A percentile compares a stretch with the other conserved stretches of the same genome.
Evolutionary conservation across 2,797 vertebrate genomes (phyloP).

Genomic region (Epinephelus malabaricus): DNA sequence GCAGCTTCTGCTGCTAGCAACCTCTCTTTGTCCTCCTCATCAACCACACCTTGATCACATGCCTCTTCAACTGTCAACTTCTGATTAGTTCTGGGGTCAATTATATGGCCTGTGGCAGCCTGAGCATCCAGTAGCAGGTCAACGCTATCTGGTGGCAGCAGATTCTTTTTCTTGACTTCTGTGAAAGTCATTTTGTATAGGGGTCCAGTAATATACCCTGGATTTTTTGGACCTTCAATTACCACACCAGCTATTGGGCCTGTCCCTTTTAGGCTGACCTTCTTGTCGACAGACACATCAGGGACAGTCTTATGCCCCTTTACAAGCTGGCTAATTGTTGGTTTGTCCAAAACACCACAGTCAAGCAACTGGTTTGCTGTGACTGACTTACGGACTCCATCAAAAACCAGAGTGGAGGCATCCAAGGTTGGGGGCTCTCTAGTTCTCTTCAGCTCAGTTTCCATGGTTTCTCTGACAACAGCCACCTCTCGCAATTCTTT

Average conservation of each 20-base stretch:
- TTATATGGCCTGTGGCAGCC: constrained; percentile 93
- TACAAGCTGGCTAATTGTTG: constrained; percentile 85
- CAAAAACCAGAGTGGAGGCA: constrained; percentile 89
- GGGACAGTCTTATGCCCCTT: constrained; percentile 88
- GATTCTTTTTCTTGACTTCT: constrained; percentile 90
- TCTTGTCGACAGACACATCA: constrained; percentile 91
- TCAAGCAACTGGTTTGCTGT: constrained; percentile 92
- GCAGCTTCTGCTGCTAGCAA: constrained; percentile 78
- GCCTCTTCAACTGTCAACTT: constrained; percentile 81
- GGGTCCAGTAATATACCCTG: constrained; percentile 73
- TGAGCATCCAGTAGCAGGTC: constrained; percentile 89
- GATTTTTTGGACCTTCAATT: constrained; percentile 75
- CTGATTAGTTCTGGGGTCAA: constrained; percentile 91
- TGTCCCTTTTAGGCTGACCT: constrained; percentile 87
- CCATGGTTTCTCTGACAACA: constrained; percentile 80
- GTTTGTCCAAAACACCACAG: constrained; percentile 81
- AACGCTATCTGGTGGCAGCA: constrained; percentile 86
- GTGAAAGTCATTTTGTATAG: constrained; percentile 88
- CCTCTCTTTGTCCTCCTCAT: constrained; percentile 80
- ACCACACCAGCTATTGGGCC: constrained; percentile 88
- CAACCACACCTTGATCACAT: constrained; percentile 75
- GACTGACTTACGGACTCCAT: constrained; percentile 92
- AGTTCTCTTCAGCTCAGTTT: constrained; percentile 88
- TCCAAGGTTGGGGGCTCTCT: constrained; percentile 86
- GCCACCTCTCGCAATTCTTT: constrained; percentile 87